Evolutionary conservation across 2,113 vertebrate species (phyloP).

Genomic region (Xyliphius kryptos): DNA sequence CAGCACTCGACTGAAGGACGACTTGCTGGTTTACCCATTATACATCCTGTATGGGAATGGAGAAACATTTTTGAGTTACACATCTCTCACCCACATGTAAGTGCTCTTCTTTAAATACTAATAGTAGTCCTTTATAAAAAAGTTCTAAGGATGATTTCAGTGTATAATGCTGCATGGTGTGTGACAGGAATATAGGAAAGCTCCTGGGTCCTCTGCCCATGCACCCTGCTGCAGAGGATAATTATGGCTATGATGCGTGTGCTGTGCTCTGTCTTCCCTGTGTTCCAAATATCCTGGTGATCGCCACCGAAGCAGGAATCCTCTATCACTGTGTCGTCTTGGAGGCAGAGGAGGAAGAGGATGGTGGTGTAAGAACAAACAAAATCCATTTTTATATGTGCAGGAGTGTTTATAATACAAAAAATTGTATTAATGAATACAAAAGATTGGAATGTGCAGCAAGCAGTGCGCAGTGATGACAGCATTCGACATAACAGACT

Average conservation of each 20-base stretch:
- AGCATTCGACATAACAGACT: too few species aligned
- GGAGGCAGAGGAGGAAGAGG: constrained; percentile 90
- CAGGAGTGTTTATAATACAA: too few species aligned
- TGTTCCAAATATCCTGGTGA: constrained; percentile 87
- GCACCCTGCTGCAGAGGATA: constrained; percentile 93
- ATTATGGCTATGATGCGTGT: constrained; percentile 95
- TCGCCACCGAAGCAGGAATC: constrained; percentile 86
- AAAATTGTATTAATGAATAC: too few species aligned
- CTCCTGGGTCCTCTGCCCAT: constrained; percentile 85
- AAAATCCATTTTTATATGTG: too few species aligned
- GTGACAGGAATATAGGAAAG: constrained; percentile 63
- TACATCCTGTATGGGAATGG: constrained; percentile 93
- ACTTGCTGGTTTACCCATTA: constrained; percentile 75
- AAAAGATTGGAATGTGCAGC: too few species aligned
- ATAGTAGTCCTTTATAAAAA: too few species aligned
- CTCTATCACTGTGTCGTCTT: constrained; percentile 95
- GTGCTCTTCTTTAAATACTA: background rate
- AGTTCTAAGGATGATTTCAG: too few species aligned
- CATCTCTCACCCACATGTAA: constrained; percentile 72
- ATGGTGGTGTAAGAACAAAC: constrained; percentile 48
- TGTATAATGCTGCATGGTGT: too few species aligned
- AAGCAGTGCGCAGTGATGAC: too few species aligned
- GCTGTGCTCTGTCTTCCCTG: constrained; percentile 87
- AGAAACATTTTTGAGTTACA: constrained; percentile 84
- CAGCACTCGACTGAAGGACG: constrained; percentile 57